These are phyloP conservation scores for Achatina immaculata DNA, from an alignment of 1,140 invertebrate genomes.

Conservation along the genomic window DNA sequence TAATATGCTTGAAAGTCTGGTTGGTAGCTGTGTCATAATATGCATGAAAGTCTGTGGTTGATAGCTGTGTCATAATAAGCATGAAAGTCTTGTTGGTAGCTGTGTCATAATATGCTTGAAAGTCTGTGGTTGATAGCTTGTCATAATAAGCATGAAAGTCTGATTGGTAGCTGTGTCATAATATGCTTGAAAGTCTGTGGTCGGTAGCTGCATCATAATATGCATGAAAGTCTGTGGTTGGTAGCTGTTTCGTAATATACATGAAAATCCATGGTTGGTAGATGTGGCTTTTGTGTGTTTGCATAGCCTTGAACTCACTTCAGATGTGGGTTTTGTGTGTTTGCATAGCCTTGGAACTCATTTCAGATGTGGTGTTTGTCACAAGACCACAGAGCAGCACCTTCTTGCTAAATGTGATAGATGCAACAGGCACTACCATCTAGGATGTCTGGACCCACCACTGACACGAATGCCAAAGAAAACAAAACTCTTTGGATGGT, in stretches of 20 bases:
- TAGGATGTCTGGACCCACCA: conserved; percentile 93
- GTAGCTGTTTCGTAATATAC: too few relatives aligned
- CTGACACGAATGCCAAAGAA: conserved; percentile 94
- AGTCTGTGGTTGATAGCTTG: too few relatives aligned
- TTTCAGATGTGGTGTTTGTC: conserved; percentile 87
- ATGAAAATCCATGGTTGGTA: neutral
- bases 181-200: too few relatives aligned
- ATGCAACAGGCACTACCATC: conserved; percentile 91
- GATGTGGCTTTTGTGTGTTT: neutral
- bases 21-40: too few relatives aligned
- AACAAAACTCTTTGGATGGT: conserved; percentile 93
- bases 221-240: neutral
- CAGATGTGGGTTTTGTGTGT: conserved; percentile 90
- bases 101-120: too few relatives aligned
- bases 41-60: too few relatives aligned
- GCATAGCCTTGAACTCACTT: neutral
- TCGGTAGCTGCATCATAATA: neutral
- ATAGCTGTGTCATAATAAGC: too few relatives aligned
- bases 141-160: too few relatives aligned
- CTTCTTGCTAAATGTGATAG: conserved; percentile 92
- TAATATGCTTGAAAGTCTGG: too few relatives aligned
- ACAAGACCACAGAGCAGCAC: conserved; percentile 71
- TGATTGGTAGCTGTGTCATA: too few relatives aligned
- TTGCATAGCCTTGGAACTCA: conserved; percentile 24
- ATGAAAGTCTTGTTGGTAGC: too few relatives aligned